phyloP scores from a whole-genome alignment of 2,113 vertebrate species.

The Aptenodytes patagonicus region DNA sequence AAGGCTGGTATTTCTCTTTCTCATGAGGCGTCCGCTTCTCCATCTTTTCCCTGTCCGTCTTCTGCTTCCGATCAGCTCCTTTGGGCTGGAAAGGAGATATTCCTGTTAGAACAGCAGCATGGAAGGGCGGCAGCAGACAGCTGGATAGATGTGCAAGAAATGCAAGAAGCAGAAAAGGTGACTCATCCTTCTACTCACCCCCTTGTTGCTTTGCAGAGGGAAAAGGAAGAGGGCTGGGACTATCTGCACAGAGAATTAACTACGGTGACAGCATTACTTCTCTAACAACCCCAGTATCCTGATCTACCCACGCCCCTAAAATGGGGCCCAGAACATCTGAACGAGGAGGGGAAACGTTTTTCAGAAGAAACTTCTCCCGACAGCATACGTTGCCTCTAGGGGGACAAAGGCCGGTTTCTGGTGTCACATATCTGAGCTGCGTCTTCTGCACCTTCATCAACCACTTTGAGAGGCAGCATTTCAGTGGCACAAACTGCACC shows the following conservation, averaged over 20 bases:
- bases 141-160: background rate
- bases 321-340: background rate
- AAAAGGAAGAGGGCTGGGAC: background rate
- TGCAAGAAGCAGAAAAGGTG: background rate
- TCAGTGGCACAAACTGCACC: background rate
- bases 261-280: accelerated
- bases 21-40: constrained; percentile 94
- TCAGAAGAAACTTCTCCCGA: background rate
- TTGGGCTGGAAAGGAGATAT: constrained; percentile 81
- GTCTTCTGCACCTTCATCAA: background rate
- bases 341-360: background rate
- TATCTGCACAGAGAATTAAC: background rate
- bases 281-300: background rate
- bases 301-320: background rate
- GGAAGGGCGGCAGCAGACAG: background rate
- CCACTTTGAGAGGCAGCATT: accelerated
- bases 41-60: constrained; percentile 98
- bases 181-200: background rate
- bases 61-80: constrained; percentile 97
- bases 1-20: constrained; percentile 98
- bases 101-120: background rate
- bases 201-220: background rate
- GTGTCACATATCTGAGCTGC: background rate
- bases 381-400: accelerated
- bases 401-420: background rate